Evolutionary conservation across 2,888 invertebrate species (phyloP).

Genomic region (Lithophane socia): DNA sequence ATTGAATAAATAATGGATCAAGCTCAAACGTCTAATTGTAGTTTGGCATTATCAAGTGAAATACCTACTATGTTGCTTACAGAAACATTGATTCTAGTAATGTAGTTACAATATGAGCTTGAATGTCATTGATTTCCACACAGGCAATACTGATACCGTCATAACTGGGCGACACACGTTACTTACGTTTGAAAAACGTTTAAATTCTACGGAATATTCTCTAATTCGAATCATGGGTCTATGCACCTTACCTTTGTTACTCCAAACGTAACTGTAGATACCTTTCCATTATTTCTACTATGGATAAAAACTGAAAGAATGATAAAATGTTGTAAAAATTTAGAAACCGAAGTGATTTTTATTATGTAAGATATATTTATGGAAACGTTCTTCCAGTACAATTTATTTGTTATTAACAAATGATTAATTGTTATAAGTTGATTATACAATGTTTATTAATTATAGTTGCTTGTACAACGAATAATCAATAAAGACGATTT

Average conservation of each 20-base stretch:
- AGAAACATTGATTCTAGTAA: neutral
- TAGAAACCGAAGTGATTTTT: constrained; percentile 45
- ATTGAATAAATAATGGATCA: constrained; percentile 30
- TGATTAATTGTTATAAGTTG: constrained; percentile 70
- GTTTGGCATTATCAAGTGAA: neutral
- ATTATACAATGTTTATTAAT: constrained; percentile 76
- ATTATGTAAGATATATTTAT: constrained; percentile 60
- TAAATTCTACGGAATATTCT: neutral
- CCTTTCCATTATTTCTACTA: constrained; percentile 38
- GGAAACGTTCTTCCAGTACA: constrained; percentile 78
- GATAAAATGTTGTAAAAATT: neutral
- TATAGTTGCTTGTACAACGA: constrained; percentile 84
- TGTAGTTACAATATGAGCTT: neutral
- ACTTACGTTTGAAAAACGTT: neutral
- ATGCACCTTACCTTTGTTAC: neutral
- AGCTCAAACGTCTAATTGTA: too few relatives aligned
- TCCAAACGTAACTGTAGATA: neutral
- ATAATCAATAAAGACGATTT: constrained; percentile 77
- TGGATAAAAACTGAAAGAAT: neutral
- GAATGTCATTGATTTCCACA: neutral
- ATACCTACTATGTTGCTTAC: neutral
- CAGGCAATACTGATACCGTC: neutral
- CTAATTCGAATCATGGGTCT: neutral
- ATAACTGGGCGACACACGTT: too few relatives aligned
- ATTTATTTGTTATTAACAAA: constrained; percentile 69